phyloP scores from a whole-genome alignment of 2,113 vertebrate species.

The Elachura formosa region DNA sequence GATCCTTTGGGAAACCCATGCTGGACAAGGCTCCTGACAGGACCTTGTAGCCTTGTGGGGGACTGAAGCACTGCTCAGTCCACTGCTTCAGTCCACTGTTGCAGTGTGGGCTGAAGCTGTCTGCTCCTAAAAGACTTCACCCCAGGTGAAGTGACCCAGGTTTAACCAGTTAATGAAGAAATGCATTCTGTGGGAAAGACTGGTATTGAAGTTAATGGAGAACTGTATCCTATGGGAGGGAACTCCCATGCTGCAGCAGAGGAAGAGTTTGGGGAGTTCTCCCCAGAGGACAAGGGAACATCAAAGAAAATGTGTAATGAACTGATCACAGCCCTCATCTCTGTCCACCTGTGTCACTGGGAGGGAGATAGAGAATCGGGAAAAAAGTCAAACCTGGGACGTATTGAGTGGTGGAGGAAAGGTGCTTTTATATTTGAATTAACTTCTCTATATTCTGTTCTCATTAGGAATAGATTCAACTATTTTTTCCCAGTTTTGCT shows the following conservation, averaged over 20 bases:
- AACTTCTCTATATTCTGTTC: not conserved
- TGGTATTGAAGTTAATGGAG: not conserved
- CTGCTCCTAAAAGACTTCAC: not conserved
- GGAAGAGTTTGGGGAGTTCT: not conserved
- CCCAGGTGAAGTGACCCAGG: rapidly evolving
- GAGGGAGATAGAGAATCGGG: not conserved
- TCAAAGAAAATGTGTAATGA: not conserved
- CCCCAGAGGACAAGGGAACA: not conserved
- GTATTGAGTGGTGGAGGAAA: not conserved
- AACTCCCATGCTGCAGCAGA: not conserved
- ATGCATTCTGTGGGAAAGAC: not conserved
- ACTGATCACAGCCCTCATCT: not conserved
- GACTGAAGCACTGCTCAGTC: too few species aligned
- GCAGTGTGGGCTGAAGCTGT: not conserved
- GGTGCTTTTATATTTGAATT: not conserved
- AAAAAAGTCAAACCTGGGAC: not conserved
- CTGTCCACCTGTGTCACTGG: not conserved
- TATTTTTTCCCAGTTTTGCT: not conserved
- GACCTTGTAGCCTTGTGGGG: not conserved
- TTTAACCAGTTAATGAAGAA: not conserved
- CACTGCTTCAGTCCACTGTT: too few species aligned
- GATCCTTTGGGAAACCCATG: not conserved
- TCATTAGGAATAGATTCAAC: not conserved
- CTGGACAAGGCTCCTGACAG: not conserved
- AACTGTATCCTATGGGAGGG: not conserved